Evolutionary conservation across 2,113 vertebrate species (phyloP).

Genomic region (Neotoma lepida): DNA sequence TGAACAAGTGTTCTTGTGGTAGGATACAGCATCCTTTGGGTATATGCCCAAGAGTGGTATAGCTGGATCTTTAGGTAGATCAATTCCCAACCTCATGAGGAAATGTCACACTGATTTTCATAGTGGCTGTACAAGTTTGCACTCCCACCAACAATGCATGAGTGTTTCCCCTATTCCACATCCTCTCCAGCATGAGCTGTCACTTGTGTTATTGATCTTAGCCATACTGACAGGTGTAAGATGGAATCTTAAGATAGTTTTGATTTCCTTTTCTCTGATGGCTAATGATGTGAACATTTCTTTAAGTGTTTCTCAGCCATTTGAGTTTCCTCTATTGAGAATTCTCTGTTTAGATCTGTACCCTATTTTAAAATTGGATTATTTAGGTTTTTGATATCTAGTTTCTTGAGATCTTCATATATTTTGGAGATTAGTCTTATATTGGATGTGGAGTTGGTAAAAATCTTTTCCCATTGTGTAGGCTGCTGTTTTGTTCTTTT

Average conservation of each 20-base stretch:
- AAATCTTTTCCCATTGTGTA: background rate
- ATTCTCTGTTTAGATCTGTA: background rate
- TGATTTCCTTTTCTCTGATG: background rate
- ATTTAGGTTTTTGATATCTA: background rate
- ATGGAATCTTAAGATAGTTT: background rate
- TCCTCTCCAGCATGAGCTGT: background rate
- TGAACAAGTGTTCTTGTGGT: background rate
- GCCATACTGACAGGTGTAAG: background rate
- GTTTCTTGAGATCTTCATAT: background rate
- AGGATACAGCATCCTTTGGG: background rate
- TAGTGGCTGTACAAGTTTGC: background rate
- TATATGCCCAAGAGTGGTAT: background rate
- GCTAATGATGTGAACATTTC: background rate
- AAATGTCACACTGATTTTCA: background rate
- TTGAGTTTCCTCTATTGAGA: background rate
- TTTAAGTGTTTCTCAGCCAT: background rate
- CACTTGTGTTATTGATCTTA: background rate
- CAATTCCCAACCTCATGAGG: background rate
- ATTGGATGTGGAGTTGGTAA: background rate
- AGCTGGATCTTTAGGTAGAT: background rate
- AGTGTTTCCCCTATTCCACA: background rate
- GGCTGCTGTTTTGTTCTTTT: background rate
- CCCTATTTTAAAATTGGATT: background rate
- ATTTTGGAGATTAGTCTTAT: background rate
- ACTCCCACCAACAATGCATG: background rate